Conservation (phyloP, 2,888 invertebrate genomes). For the Bugula neritina region DNA sequence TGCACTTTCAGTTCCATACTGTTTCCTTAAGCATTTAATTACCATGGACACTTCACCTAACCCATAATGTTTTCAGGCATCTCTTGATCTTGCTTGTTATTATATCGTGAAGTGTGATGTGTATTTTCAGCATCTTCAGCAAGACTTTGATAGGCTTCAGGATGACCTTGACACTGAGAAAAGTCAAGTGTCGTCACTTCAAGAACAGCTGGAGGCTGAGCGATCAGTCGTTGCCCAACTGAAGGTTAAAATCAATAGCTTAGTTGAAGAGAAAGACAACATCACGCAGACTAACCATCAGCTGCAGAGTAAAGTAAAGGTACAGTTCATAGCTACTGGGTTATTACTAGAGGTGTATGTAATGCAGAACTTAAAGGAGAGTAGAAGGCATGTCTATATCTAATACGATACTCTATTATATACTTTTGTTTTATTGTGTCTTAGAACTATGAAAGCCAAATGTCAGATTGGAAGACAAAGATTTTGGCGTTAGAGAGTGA, state of each 20-base stretch:
- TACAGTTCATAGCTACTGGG: not conserved
- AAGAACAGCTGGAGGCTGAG: conserved; percentile 3
- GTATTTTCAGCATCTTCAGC: conserved; percentile 32
- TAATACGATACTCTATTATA: too few species aligned
- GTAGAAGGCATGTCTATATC: too few species aligned
- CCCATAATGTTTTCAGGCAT: too few species aligned
- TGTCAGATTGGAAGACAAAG: not conserved
- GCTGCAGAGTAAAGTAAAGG: conserved; percentile 9
- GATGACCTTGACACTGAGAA: conserved; percentile 33
- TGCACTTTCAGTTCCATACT: too few species aligned
- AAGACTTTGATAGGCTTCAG: conserved; percentile 30
- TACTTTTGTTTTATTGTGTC: too few species aligned
- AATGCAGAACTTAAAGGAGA: too few species aligned
- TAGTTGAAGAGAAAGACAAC: not conserved
- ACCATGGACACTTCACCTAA: too few species aligned
- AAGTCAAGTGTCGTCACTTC: not conserved
- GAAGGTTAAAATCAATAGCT: not conserved
- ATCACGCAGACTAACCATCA: not conserved
- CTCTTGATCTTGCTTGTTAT: too few species aligned
- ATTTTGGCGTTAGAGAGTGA: not conserved
- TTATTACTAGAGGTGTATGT: too few species aligned
- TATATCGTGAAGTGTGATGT: too few species aligned
- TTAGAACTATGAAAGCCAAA: too few species aligned
- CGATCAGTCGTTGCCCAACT: not conserved
- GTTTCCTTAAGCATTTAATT: too few species aligned